Evolutionary conservation across 2,113 vertebrate genomes (phyloP).

Genomic region (Plestiodon gilberti): DNA sequence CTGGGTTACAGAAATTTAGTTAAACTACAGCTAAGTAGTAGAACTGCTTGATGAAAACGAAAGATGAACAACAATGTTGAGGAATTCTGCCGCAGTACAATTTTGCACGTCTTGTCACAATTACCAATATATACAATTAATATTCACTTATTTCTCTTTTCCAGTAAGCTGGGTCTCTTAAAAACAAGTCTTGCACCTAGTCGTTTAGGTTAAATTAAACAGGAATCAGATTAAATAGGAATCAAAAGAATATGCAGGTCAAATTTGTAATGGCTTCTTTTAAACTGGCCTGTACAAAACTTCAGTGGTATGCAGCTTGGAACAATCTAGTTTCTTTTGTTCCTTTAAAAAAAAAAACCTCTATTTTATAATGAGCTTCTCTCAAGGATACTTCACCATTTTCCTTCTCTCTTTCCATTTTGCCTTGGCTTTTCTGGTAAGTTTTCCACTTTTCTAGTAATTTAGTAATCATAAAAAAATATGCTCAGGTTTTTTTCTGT

Average conservation of each 20-base stretch:
- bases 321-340: constrained; percentile 11
- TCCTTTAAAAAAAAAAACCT: constrained; percentile 56
- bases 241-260: not conserved
- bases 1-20: not conserved
- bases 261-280: constrained; percentile 33
- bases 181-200: constrained; percentile 17
- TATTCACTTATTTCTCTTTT: not conserved
- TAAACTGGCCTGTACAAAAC: constrained; percentile 48
- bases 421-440: not conserved
- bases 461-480: constrained; percentile 8
- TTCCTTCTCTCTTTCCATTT: constrained; percentile 14
- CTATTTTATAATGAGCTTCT: constrained; percentile 50
- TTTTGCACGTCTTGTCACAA: fast-evolving
- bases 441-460: constrained; percentile 29
- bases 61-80: not conserved
- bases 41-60: not conserved
- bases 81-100: not conserved
- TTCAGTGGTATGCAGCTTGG: constrained; percentile 44
- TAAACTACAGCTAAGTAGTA: not conserved
- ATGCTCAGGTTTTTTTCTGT: not conserved
- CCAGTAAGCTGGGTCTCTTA: not conserved
- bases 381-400: constrained; percentile 45
- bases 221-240: constrained; percentile 53
- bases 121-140: not conserved
- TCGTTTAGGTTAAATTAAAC: constrained; percentile 17